Evolutionary conservation across 2,113 vertebrate genomes (phyloP).

Genomic region (Felis catus): F.catus_Fca126_mat1.0 CM031417.1:88874501-88875000

Average conservation of each 20-base stretch:
- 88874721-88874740: neutral
- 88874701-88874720: neutral
- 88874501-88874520: neutral
- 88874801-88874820: too few relatives aligned
- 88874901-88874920: too few relatives aligned
- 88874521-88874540: neutral
- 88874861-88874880: too few relatives aligned
- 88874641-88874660: neutral
- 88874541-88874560: neutral
- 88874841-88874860: too few relatives aligned
- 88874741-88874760: neutral
- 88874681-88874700: neutral
- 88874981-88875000: too few relatives aligned
- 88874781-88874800: too few relatives aligned
- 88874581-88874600: neutral
- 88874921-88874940: too few relatives aligned
- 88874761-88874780: neutral
- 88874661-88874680: neutral
- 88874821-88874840: too few relatives aligned
- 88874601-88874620: neutral
- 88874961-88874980: too few relatives aligned
- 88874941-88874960: too few relatives aligned
- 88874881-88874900: too few relatives aligned
- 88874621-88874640: neutral
- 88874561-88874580: neutral